Base-by-base conservation (phyloP, 2,113 vertebrate species). In the Gopherus flavomarginatus region DNA sequence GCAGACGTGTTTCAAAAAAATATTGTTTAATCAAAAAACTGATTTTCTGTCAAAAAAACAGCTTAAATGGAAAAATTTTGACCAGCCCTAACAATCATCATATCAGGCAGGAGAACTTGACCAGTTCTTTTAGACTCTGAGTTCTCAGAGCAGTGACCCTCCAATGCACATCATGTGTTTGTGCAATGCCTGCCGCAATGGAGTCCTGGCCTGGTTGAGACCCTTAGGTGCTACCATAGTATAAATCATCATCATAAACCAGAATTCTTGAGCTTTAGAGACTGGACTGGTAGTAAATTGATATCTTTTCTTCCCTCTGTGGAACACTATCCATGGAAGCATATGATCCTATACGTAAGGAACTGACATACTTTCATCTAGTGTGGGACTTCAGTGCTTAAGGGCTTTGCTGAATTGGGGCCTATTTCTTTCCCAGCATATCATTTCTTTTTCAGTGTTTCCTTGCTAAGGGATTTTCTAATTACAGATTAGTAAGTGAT, bases 401-500 rank as follows among this genome's bases (percentile, higher is more conserved):
- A 88, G 65, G 42, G 72, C 38, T 85, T 72, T 85, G 81, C 53
- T 95, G 91, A 90, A 12, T 57, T 29, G 57, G 65, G 1, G 0
- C 22, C 26, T 59, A 49, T 77, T 27, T 22, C 11, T 77, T 44
- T 47, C 72, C 42, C 42, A 77, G 11, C 24, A 77, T 77, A 47
- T 44, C 24, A 77, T 77, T 77, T 77, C 38, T 26, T 77, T 42
- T 44, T 77, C n/a, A 26, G 42, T 12, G 44, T 53, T 78, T 57
- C 82, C 89, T 92, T 96, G 87, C 87, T 35, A 78, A 90, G 69
- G 82, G 86, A 88, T 89, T 3, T 95, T 94, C 82, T 65, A n/a
- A 87, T 95, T 92, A 90, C 16, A 94, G n/a, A 27, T 69, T 92
- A 85, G 93, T 54, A 90, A 94, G 31, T 42, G 50, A 72, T 31